phyloP scores from a whole-genome alignment of 2,797 vertebrate species.

The Etheostoma nigrum region DNA sequence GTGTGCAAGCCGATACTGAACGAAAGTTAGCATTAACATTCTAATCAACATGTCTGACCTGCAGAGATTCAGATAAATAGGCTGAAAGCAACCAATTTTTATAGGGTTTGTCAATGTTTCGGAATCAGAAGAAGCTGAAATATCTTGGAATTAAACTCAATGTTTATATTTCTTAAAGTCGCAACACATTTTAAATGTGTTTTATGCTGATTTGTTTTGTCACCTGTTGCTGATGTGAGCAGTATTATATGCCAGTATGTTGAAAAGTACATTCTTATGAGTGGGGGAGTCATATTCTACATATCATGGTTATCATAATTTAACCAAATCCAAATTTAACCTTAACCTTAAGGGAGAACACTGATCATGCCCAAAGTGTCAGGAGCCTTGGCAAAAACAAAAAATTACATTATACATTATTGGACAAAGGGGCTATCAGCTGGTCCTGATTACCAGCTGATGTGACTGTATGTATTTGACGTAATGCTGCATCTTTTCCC shows the following conservation, averaged over 20 bases:
- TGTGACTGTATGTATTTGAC: not conserved
- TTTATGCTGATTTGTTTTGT: not conserved
- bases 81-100: not conserved
- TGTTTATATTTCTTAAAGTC: not conserved
- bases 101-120: too few relatives aligned
- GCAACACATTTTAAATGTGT: not conserved
- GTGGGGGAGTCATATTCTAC: not conserved
- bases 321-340: not conserved
- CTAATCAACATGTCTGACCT: too few relatives aligned
- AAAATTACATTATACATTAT: not conserved
- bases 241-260: not conserved
- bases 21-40: too few relatives aligned
- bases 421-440: not conserved
- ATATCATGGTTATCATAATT: not conserved
- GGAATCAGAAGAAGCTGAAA: not conserved
- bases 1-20: too few relatives aligned
- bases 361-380: not conserved
- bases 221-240: not conserved
- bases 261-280: not conserved
- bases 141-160: not conserved
- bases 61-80: not conserved
- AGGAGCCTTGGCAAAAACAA: not conserved
- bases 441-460: not conserved
- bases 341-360: not conserved
- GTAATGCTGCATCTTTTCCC: not conserved